These are phyloP conservation scores for Saccostrea echinata DNA, from an alignment of 1,140 invertebrate species.

Conservation along the genomic window DNA sequence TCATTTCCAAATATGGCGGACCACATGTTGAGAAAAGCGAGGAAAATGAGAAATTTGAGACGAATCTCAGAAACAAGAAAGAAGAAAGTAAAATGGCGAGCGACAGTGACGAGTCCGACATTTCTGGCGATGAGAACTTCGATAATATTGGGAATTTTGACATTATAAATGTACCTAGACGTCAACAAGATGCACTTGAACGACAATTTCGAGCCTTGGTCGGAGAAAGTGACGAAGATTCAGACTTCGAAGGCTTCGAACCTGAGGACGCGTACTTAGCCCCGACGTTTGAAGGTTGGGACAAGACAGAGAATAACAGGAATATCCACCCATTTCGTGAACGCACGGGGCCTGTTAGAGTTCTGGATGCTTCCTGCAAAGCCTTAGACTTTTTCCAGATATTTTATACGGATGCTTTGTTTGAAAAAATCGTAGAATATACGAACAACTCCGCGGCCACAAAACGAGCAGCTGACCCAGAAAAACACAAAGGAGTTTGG, in stretches of 20 bases:
- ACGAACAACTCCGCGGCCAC: background rate
- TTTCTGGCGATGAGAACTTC: constrained; percentile 26
- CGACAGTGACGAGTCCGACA: background rate
- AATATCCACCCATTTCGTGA: background rate
- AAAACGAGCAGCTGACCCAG: background rate
- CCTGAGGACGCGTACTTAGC: background rate
- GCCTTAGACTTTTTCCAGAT: background rate
- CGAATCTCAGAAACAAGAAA: background rate
- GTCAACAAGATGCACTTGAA: background rate
- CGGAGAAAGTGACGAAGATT: constrained; percentile 29
- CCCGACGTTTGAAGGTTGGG: background rate
- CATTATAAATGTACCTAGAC: background rate
- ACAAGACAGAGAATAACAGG: background rate
- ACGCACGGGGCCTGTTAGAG: no score
- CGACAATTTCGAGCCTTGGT: background rate
- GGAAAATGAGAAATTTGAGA: no score
- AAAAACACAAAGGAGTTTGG: constrained; percentile 50
- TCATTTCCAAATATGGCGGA: background rate
- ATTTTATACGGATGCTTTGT: background rate
- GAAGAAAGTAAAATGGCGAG: constrained; percentile 26
- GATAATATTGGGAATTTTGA: constrained; percentile 40
- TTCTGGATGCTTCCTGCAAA: no score
- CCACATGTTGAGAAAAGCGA: no score
- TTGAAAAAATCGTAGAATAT: background rate
- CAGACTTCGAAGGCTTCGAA: constrained; percentile 18